Conservation (phyloP, 1,140 invertebrate species). For the Meloidogyne exigua region DNA sequence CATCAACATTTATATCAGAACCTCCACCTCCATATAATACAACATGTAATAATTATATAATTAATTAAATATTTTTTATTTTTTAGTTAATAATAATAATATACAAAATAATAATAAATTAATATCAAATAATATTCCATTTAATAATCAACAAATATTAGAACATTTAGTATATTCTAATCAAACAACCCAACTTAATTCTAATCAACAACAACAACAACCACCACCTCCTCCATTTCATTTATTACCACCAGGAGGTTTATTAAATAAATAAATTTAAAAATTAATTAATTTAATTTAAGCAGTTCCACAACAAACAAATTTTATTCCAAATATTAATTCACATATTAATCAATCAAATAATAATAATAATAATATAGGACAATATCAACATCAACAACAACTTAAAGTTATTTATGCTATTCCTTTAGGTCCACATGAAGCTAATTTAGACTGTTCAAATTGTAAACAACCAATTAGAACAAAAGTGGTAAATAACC, state of each 20-base stretch:
- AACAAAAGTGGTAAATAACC: neutral
- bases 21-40: neutral
- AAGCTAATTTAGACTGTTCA: conserved; percentile 11
- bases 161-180: no score
- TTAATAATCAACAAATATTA: neutral
- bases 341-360: neutral
- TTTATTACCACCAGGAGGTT: conserved; percentile 4
- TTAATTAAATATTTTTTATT: neutral
- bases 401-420: conserved; percentile 21
- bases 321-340: neutral
- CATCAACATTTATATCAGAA: neutral
- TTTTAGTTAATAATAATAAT: neutral
- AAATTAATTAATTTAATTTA: neutral
- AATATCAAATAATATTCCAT: neutral
- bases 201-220: neutral
- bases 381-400: neutral
- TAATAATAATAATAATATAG: neutral
- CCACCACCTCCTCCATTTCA: neutral
- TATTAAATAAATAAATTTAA: neutral
- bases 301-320: neutral
- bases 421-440: conserved; percentile 23
- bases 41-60: neutral
- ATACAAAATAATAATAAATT: neutral
- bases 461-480: conserved; percentile 18
- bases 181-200: neutral